Conservation (phyloP, 2,888 invertebrate species). For the Rhimphoctona megacephalus region DNA sequence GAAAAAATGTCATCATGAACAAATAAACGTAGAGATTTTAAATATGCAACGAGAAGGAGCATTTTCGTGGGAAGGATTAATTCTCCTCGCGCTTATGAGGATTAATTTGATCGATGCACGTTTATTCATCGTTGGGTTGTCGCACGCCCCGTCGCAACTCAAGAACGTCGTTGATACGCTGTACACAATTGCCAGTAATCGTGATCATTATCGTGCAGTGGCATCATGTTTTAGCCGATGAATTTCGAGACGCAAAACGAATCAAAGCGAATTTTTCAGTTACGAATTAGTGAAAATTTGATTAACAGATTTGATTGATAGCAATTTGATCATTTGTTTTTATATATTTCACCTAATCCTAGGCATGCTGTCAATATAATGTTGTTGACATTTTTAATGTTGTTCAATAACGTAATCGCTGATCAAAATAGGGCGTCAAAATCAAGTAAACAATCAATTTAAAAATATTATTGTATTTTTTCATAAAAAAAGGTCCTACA, state of each 20-base stretch:
- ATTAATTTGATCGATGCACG: conserved; percentile 80
- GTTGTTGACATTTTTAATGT: no score
- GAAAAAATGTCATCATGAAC: conserved; percentile 70
- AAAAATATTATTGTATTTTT: no score
- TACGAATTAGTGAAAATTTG: not conserved
- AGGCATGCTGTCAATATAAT: no score
- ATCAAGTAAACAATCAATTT: no score
- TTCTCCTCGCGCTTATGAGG: conserved; percentile 49
- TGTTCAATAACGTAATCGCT: no score
- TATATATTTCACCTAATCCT: no score
- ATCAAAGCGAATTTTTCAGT: not conserved
- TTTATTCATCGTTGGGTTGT: conserved; percentile 10
- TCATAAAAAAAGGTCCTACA: no score
- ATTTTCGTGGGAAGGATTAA: conserved; percentile 2
- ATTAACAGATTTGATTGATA: not conserved
- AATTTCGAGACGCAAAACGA: conserved; percentile 10
- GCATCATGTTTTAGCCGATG: conserved; percentile 10
- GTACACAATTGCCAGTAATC: conserved; percentile 55
- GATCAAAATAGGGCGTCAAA: no score
- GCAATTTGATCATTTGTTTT: not conserved
- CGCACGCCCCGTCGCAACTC: conserved; percentile 10
- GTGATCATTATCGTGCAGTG: conserved; percentile 62
- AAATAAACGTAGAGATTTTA: conserved; percentile 76
- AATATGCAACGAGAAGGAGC: conserved; percentile 72
- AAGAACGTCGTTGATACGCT: conserved; percentile 70